A percentile compares a stretch with the other conserved stretches of the same genome.
Conservation (phyloP, 2,888 invertebrate genomes). For the Drosophila anceps region DNA sequence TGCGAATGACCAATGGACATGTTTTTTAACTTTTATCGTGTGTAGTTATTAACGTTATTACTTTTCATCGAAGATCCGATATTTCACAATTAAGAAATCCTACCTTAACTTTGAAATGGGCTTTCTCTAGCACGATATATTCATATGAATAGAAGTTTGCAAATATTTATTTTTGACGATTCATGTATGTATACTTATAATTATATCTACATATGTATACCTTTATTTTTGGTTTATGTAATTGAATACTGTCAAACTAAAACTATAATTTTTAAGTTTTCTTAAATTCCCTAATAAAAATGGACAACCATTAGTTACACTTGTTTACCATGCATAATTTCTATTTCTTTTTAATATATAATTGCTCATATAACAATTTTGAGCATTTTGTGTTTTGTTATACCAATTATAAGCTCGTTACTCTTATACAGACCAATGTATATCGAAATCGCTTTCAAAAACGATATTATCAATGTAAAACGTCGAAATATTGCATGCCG, state of each 20-base stretch:
- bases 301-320: neutral
- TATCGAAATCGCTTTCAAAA: neutral
- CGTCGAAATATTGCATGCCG: neutral
- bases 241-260: neutral
- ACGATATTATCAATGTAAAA: neutral
- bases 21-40: conserved; percentile 1
- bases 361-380: neutral
- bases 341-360: neutral
- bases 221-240: neutral
- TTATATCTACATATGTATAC: neutral
- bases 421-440: neutral
- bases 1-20: conserved; percentile 26
- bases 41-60: neutral
- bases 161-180: neutral
- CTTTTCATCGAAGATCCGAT: neutral
- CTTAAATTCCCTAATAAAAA: neutral
- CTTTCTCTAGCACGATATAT: neutral
- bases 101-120: neutral
- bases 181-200: neutral
- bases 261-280: neutral
- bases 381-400: neutral
- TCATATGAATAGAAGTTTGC: neutral
- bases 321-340: neutral
- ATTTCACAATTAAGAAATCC: neutral
- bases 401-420: neutral